phyloP scores from a whole-genome alignment of 2,888 invertebrate genomes.

The Neoaliturus tenellus region DNA sequence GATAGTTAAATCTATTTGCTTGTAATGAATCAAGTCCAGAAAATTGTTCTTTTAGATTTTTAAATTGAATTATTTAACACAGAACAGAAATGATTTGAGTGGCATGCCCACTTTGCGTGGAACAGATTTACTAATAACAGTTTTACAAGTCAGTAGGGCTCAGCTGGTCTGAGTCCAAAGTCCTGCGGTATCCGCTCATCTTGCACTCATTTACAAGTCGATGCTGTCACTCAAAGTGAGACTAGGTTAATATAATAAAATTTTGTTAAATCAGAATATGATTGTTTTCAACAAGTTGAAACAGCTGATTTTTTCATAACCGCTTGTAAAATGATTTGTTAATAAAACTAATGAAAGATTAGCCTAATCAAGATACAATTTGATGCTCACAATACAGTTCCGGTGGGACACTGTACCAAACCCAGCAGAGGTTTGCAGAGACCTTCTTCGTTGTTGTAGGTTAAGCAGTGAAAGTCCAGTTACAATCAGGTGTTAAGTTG shows the following conservation, averaged over 20 bases:
- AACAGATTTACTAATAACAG: no score
- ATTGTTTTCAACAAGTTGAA: neutral
- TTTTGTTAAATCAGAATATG: neutral
- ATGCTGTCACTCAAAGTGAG: neutral
- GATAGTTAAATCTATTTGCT: no score
- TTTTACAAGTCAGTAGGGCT: no score
- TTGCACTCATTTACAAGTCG: no score
- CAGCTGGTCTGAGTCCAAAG: conserved; percentile 4
- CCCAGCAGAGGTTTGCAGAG: neutral
- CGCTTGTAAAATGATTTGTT: neutral
- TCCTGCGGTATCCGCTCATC: neutral
- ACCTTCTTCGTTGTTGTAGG: conserved; percentile 10
- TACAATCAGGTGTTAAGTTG: conserved; percentile 51
- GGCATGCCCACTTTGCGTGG: no score
- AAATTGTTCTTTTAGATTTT: no score
- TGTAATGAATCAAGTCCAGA: no score
- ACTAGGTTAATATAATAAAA: neutral
- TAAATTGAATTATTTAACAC: no score
- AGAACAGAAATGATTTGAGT: no score
- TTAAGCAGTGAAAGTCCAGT: conserved; percentile 40
- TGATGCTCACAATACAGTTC: neutral
- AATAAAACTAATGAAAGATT: neutral
- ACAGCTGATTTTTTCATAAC: neutral
- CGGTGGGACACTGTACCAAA: neutral
- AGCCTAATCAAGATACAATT: neutral